Evolutionary conservation across 2,797 vertebrate genomes (phyloP).

Genomic region (Esox masquinongy): DNA sequence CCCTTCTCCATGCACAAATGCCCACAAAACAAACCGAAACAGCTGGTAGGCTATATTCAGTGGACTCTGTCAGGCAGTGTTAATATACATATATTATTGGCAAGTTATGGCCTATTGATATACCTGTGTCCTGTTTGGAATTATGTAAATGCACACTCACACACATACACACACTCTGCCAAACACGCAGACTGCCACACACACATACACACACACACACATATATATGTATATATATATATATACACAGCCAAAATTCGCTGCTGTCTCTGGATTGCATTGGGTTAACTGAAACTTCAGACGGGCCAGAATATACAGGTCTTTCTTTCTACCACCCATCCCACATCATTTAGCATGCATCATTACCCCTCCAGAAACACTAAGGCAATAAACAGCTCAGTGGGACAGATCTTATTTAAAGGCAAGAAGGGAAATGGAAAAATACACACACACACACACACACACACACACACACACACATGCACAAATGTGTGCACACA

Average conservation of each 20-base stretch:
- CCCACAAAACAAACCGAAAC: slow-evolving; percentile 38
- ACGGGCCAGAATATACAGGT: slow-evolving; percentile 50
- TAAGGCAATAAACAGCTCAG: slow-evolving; percentile 77
- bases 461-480: slow-evolving; percentile 26
- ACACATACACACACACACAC: slow-evolving; percentile 6
- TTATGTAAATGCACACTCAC: slow-evolving; percentile 14
- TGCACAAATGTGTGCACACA: not conserved
- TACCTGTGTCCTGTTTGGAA: slow-evolving; percentile 1
- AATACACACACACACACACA: slow-evolving; percentile 28
- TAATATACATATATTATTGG: not conserved
- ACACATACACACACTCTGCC: slow-evolving; percentile 13
- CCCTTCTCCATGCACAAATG: slow-evolving; percentile 14
- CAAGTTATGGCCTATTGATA: slow-evolving; percentile 9
- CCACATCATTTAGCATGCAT: slow-evolving; percentile 75
- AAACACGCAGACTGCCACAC: slow-evolving; percentile 6
- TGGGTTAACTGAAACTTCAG: slow-evolving; percentile 56
- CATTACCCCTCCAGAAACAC: slow-evolving; percentile 75
- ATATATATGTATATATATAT: slow-evolving; percentile 7
- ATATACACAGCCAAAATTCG: slow-evolving; percentile 21
- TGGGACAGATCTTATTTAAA: slow-evolving; percentile 67
- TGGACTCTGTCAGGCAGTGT: slow-evolving; percentile 10
- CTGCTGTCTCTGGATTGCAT: slow-evolving; percentile 38
- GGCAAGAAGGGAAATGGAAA: slow-evolving; percentile 55
- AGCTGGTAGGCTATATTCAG: slow-evolving; percentile 10
- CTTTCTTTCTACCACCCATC: slow-evolving; percentile 55